phyloP scores from a whole-genome alignment of 2,888 invertebrate species.

The Trichacis sp. region DNA sequence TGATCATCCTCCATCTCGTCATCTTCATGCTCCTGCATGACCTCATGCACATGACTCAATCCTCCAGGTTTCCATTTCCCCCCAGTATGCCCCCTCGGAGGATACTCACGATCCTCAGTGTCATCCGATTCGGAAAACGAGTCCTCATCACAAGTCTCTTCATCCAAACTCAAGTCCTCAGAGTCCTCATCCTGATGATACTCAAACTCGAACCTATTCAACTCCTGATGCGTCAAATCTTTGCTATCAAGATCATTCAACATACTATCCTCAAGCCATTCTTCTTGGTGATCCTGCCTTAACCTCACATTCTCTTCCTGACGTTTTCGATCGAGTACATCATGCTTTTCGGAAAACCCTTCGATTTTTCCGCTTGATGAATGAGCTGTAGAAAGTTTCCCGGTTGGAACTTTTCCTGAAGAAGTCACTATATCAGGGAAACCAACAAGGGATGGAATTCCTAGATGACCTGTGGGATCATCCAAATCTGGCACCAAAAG shows the following conservation, averaged over 20 bases:
- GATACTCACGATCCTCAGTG: conserved; percentile 69
- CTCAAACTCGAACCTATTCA: conserved; percentile 56
- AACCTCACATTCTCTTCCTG: conserved; percentile 52
- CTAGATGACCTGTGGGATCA: conserved; percentile 62
- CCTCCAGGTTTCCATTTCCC: conserved; percentile 82
- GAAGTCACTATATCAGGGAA: conserved; percentile 64
- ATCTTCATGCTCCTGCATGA: conserved; percentile 65
- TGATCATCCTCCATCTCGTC: conserved; percentile 55
- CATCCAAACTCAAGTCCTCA: conserved; percentile 62
- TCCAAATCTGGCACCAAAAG: conserved; percentile 60
- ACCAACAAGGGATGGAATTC: conserved; percentile 63
- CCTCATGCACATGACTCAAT: conserved; percentile 49
- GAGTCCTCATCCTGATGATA: conserved; percentile 60
- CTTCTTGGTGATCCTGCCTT: conserved; percentile 50
- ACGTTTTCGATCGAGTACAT: conserved; percentile 49
- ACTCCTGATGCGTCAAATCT: conserved; percentile 34
- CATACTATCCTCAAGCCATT: conserved; percentile 61
- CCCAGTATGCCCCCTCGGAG: conserved; percentile 74
- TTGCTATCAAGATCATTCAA: conserved; percentile 57
- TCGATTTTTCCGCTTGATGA: conserved; percentile 38
- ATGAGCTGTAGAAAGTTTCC: conserved; percentile 29
- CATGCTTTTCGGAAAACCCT: conserved; percentile 40
- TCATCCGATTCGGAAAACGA: conserved; percentile 74
- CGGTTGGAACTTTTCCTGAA: conserved; percentile 35
- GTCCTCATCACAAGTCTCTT: conserved; percentile 71